phyloP scores from a whole-genome alignment of 2,797 vertebrate species.

The Balearica regulorum region DNA sequence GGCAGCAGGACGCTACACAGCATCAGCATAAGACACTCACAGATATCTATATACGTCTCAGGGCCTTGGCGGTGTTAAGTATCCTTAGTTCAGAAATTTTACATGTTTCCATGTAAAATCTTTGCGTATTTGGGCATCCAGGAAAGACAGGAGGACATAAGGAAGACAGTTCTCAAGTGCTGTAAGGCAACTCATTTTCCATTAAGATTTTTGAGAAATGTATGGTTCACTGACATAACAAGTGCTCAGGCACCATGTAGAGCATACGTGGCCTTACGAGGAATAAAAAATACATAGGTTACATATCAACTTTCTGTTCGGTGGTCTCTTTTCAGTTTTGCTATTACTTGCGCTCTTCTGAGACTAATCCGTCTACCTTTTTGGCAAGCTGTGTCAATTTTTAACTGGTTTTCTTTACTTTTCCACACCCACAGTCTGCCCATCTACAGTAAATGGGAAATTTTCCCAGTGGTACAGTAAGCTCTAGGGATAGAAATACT shows the following conservation, averaged over 20 bases:
- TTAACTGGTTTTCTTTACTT: background rate
- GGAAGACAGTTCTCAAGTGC: background rate
- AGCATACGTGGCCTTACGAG: background rate
- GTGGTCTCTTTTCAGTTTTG: background rate
- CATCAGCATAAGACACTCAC: fast-evolving
- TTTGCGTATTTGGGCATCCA: background rate
- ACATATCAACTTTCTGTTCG: background rate
- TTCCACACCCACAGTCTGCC: background rate
- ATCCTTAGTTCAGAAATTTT: background rate
- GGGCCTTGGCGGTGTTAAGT: background rate
- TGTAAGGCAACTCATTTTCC: background rate
- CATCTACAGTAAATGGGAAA: background rate
- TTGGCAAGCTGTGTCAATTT: background rate
- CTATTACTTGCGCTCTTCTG: background rate
- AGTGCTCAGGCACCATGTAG: background rate
- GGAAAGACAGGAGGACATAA: background rate
- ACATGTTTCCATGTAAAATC: background rate
- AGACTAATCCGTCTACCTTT: background rate
- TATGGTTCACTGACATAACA: background rate
- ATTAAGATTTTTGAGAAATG: background rate
- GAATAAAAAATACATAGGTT: background rate
- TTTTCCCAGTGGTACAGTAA: background rate
- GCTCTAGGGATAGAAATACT: background rate
- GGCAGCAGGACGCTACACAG: background rate
- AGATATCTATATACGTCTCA: fast-evolving